Percentiles rank a stretch among this genome's conserved stretches.
Conservation (phyloP, 2,113 vertebrate species). For the Heptranchias perlo region DNA sequence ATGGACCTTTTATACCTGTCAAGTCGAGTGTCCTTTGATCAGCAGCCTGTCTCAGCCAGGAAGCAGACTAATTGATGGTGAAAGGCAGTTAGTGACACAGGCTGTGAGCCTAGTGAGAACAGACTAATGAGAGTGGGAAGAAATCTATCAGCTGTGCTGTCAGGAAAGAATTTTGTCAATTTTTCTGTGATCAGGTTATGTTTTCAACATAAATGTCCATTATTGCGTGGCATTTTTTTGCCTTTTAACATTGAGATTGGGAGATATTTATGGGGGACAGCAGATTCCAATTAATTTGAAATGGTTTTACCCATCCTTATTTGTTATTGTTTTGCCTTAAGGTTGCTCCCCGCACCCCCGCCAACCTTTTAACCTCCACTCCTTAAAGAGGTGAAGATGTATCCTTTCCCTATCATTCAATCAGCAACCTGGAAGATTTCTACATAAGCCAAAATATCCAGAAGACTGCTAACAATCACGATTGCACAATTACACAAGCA, state of each 20-base stretch:
- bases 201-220: background rate
- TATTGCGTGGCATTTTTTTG: background rate
- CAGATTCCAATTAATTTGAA: background rate
- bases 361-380: background rate
- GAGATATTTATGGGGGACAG: too few relatives aligned
- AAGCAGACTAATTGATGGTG: conserved; percentile 30
- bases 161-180: conserved; percentile 25
- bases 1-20: background rate
- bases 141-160: conserved; percentile 25
- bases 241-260: background rate
- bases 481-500: too few relatives aligned
- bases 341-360: background rate
- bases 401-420: background rate
- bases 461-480: background rate
- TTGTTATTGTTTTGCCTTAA: background rate
- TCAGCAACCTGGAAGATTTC: background rate
- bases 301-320: background rate
- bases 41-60: background rate
- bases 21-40: conserved; percentile 6
- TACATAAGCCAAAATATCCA: background rate
- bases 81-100: conserved; percentile 16
- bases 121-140: conserved; percentile 28
- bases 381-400: background rate
- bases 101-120: conserved; percentile 3
- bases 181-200: background rate